These are phyloP conservation scores for Chamaea fasciata DNA, from an alignment of 2,113 vertebrate species.

Conservation along the genomic window DNA sequence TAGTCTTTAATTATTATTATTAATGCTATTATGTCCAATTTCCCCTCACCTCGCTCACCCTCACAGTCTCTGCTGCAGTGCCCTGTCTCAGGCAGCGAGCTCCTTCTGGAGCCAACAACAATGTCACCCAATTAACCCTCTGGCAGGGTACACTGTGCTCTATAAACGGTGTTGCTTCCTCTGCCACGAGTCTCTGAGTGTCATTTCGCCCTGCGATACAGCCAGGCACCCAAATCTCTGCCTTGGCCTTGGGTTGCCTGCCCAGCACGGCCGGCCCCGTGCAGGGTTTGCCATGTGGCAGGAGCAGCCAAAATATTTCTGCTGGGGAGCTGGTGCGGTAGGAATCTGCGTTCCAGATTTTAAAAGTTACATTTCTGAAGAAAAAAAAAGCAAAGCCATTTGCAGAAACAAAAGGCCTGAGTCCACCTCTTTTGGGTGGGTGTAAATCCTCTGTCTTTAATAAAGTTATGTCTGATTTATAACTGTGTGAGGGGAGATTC, in stretches of 20 bases:
- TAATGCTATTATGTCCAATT: constrained; percentile 52
- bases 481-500: constrained; percentile 6
- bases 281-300: background rate
- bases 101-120: constrained; percentile 64
- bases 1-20: constrained; percentile 50
- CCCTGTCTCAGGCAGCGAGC: constrained; percentile 41
- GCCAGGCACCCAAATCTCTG: background rate
- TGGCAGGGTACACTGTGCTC: constrained; percentile 29
- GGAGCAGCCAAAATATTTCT: background rate
- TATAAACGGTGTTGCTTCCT: constrained; percentile 35
- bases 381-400: background rate
- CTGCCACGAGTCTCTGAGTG: background rate
- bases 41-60: constrained; percentile 59
- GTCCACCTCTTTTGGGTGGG: background rate
- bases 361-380: background rate
- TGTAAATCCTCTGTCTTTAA: constrained; percentile 35
- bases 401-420: constrained; percentile 24
- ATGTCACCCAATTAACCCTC: constrained; percentile 68
- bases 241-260: background rate
- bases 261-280: rapidly evolving
- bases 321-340: rapidly evolving
- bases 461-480: constrained; percentile 52
- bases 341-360: background rate
- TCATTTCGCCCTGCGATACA: background rate
- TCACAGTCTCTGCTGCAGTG: constrained; percentile 4